Base-by-base conservation (phyloP, 2,888 invertebrate species). In the Marronus borbonicus region DNA sequence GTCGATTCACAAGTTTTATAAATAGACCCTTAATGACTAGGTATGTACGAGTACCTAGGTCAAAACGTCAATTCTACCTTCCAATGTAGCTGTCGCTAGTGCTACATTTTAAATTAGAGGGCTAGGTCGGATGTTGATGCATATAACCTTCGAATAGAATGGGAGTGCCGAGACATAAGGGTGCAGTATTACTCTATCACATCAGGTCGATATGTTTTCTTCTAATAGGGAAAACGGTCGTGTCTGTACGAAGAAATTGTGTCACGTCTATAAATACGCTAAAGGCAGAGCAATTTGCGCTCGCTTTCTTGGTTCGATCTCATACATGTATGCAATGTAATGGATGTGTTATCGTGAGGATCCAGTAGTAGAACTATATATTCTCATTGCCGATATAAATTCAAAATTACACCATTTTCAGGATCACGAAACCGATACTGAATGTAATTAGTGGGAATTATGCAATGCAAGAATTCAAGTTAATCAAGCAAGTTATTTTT, bases 61-160 rank as follows among this genome's bases (percentile, higher is more conserved):
- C 55, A 24, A 55, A 55, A 20, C 55, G 20, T 55, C 55, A 55
- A 55, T 20, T 55, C 4, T 20, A 55, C 55, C 10, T 55, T 55
- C 20, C 24, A 55, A 55, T 24, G 20, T 55, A 55, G 8, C n/a
- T 55, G 20, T 5, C 55, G 20, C 55, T 55, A 55, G 55, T n/a
- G 24, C 49, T 50, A 50, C 28, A 50, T 68, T 68, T 72, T 44
- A 60, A 72, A 72, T 36, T 24, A 20, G 28, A 72, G 39, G 72
- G 72, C 39, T 72, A 60, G 72, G 72, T 72, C 24, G 44, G 72
- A 72, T 58, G 58, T 72, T 39, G 58, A 58, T 58, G 36, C 39
- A 44, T 52, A 24, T 68, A 65, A 10, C 68, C 50, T 68, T 68
- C 50, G 24, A 52, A 28, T 28, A 68, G 28, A 50, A 50, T 28